Evolutionary conservation across 2,113 vertebrate genomes (phyloP).

Genomic region (Aegithalos caudatus): DNA sequence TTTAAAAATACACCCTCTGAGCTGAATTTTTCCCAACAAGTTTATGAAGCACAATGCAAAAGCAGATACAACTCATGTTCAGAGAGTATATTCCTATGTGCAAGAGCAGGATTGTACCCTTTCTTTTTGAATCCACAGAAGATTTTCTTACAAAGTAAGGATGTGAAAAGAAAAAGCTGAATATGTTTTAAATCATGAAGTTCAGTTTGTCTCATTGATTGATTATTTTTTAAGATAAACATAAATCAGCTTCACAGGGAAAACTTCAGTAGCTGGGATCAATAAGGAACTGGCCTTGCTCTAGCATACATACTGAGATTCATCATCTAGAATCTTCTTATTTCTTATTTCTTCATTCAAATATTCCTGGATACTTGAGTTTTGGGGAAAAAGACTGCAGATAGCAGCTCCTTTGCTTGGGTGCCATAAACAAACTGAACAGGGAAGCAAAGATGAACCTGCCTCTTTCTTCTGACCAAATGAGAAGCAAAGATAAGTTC

Average conservation of each 20-base stretch:
- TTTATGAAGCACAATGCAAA: background rate
- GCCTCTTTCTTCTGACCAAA: background rate
- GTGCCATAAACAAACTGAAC: background rate
- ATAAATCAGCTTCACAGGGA: conserved; percentile 11
- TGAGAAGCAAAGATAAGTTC: background rate
- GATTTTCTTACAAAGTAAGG: background rate
- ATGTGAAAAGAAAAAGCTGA: background rate
- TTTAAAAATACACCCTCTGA: background rate
- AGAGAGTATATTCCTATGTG: background rate
- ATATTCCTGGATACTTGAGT: background rate
- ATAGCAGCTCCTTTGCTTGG: background rate
- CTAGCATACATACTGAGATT: background rate
- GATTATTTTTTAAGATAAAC: background rate
- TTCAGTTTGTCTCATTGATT: background rate
- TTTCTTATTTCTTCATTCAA: background rate
- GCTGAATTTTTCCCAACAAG: background rate
- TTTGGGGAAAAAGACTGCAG: background rate
- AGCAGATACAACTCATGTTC: background rate
- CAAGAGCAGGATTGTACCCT: background rate
- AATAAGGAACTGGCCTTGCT: background rate
- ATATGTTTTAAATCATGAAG: background rate
- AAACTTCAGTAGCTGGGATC: conserved; percentile 9
- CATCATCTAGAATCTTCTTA: background rate
- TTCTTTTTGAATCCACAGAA: background rate
- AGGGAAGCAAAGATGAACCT: background rate